Percentiles rank a stretch among this genome's conserved stretches.
Evolutionary conservation across 2,113 vertebrate species (phyloP).

Genomic region (Opisthocomus hoazin): DNA sequence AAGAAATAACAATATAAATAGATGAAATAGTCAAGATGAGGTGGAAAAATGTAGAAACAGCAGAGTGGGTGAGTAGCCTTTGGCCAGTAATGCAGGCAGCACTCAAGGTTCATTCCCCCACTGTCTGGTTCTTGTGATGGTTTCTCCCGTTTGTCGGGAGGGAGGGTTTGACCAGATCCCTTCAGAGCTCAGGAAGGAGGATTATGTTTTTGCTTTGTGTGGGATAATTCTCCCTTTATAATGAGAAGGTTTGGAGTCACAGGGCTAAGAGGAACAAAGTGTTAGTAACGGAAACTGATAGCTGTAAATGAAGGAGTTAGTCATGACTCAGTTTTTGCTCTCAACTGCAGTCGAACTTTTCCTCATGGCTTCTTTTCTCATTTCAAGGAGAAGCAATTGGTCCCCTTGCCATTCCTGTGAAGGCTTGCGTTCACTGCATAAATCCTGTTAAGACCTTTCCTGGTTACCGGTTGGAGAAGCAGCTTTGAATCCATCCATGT

Average conservation of each 20-base stretch:
- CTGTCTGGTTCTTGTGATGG: not conserved
- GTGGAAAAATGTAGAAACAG: not conserved
- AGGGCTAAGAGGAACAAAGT: not conserved
- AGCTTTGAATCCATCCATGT: not conserved
- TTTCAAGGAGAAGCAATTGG: not conserved
- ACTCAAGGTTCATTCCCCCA: not conserved
- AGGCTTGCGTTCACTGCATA: not conserved
- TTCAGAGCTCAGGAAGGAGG: not conserved
- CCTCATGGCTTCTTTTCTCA: not conserved
- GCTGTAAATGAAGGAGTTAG: slow-evolving; percentile 10
- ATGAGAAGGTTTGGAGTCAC: not conserved
- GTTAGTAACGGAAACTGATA: accelerated
- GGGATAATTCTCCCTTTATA: not conserved
- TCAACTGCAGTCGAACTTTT: not conserved
- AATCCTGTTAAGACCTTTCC: not conserved
- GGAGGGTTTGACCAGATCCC: not conserved
- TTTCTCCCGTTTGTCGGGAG: not conserved
- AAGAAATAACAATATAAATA: not conserved
- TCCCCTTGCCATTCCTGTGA: not conserved
- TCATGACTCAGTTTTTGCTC: not conserved
- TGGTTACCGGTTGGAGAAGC: not conserved
- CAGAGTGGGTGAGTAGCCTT: not conserved
- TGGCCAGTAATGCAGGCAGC: not conserved
- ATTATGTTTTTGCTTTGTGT: not conserved
- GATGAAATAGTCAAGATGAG: not conserved